These are phyloP conservation scores for Baryphthengus martii DNA, from an alignment of 2,113 vertebrate genomes.

Conservation along the genomic window DNA sequence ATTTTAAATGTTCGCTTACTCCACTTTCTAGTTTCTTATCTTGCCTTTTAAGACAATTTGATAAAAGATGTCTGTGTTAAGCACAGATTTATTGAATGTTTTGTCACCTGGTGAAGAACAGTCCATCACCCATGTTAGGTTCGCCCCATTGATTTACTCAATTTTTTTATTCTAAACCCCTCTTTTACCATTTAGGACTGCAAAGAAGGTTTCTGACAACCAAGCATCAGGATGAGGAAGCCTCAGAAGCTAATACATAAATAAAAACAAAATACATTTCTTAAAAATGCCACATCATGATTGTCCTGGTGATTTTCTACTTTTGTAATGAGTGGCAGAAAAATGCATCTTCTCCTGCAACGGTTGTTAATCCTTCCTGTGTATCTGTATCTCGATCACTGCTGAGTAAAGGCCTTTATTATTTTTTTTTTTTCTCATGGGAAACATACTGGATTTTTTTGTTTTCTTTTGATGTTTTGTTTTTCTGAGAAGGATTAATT, in stretches of 20 bases:
- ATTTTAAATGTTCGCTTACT: not conserved
- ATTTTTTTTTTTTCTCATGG: not conserved
- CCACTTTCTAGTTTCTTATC: not conserved
- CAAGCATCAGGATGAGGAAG: not conserved
- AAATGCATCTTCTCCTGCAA: not conserved
- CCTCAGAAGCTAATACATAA: not conserved
- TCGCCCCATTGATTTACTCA: not conserved
- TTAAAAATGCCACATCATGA: not conserved
- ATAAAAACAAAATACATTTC: not conserved
- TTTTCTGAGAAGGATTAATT: slow-evolving; percentile 2
- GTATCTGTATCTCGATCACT: not conserved
- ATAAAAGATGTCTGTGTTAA: not conserved
- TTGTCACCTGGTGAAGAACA: not conserved
- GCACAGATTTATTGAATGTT: not conserved
- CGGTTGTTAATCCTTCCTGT: not conserved
- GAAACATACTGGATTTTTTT: not conserved
- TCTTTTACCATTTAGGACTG: not conserved
- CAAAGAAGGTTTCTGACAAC: not conserved
- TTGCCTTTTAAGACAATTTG: not conserved
- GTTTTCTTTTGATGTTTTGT: slow-evolving; percentile 12
- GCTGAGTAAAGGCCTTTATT: not conserved
- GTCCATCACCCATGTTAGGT: not conserved
- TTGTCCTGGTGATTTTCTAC: too few relatives aligned
- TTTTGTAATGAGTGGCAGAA: not conserved
- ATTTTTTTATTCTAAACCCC: not conserved